Evolutionary conservation across 2,888 invertebrate species (phyloP).

Genomic region (Amphimallon solstitiale): DNA sequence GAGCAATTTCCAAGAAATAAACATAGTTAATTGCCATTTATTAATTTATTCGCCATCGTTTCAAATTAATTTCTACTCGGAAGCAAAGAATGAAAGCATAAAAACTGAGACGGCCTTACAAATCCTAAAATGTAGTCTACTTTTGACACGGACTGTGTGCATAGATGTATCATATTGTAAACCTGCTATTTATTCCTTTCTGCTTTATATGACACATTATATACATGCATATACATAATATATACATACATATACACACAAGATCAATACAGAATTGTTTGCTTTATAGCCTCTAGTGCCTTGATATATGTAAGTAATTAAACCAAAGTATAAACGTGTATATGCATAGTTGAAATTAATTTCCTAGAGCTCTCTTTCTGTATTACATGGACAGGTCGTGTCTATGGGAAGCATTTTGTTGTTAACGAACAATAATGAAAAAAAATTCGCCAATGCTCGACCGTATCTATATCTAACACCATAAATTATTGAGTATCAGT

Average conservation of each 20-base stretch:
- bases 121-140: too few relatives aligned
- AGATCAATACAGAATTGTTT: constrained; percentile 30
- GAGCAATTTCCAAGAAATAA: too few relatives aligned
- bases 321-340: constrained; percentile 29
- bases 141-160: not conserved
- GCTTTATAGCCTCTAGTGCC: constrained; percentile 29
- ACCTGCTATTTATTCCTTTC: not conserved
- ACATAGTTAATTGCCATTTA: too few relatives aligned
- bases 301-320: constrained; percentile 35
- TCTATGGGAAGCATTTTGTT: constrained; percentile 3
- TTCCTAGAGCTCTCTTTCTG: constrained; percentile 9
- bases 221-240: not conserved
- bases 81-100: too few relatives aligned
- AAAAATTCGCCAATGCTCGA: not conserved
- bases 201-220: constrained; percentile 3
- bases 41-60: too few relatives aligned
- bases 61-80: too few relatives aligned
- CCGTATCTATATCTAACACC: not conserved
- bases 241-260: not conserved
- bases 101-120: too few relatives aligned
- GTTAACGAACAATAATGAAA: not conserved
- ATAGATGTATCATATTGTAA: constrained; percentile 3
- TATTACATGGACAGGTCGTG: constrained; percentile 14
- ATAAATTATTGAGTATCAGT: constrained; percentile 1
- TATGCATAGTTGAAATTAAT: constrained; percentile 22